Percentiles rank a stretch among this genome's conserved stretches.
phyloP scores from a whole-genome alignment of 2,113 vertebrate species.

The Meriones unguiculatus region DNA sequence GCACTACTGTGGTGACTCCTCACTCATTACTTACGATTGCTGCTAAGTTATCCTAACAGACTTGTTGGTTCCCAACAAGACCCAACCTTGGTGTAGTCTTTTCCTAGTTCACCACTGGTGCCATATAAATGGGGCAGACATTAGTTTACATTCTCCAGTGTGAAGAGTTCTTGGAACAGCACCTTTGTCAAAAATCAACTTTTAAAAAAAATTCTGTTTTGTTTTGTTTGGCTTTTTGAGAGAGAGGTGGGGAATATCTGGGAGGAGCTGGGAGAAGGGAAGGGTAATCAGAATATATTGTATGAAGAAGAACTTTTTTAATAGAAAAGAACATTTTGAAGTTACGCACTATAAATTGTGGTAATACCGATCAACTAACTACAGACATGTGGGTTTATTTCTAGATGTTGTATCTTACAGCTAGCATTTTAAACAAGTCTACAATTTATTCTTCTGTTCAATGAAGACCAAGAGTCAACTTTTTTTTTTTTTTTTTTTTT shows the following conservation, averaged over 20 bases:
- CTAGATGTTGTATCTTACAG: neutral
- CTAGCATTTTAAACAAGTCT: neutral
- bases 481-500: neutral
- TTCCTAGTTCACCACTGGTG: neutral
- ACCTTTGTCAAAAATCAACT: neutral
- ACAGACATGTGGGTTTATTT: neutral
- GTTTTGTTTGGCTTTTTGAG: neutral
- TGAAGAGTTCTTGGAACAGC: neutral
- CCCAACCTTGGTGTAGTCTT: too few species aligned
- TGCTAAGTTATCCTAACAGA: neutral
- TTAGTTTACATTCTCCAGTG: neutral
- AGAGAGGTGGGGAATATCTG: neutral
- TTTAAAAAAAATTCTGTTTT: neutral
- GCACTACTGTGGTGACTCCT: neutral
- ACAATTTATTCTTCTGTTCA: neutral
- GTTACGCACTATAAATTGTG: neutral
- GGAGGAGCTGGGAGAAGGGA: neutral
- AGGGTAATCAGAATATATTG: neutral
- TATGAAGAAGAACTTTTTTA: neutral
- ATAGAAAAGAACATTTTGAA: neutral
- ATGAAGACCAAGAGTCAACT: neutral
- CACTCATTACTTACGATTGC: too few species aligned
- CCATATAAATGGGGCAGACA: neutral
- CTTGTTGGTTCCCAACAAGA: neutral
- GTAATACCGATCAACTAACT: neutral